Base-by-base conservation (phyloP, 2,888 invertebrate genomes). In the Standfussiana lucernea region DNA sequence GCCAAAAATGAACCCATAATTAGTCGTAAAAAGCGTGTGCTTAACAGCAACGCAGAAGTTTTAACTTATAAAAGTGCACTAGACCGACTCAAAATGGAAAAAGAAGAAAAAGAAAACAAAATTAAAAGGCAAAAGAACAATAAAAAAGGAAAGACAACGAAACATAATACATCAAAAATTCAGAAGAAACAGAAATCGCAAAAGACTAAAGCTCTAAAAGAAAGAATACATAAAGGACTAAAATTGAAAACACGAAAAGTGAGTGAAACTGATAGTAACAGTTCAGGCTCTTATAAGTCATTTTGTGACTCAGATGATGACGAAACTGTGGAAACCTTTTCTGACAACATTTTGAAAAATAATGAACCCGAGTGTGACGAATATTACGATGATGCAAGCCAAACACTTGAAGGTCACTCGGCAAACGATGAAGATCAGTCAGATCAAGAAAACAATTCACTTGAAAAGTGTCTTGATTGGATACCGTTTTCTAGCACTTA, bases 281-380 rank as follows among this genome's bases (percentile, higher is more conserved):
- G 56, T 28, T 56, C 56, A 56, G 28, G 56, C 2, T 56, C 28
- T 56, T 56, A 56, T 13, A 56, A 28, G 2, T 56, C 56, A 56
- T 28, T 56, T 56, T 3, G 13, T 56, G 53, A 53, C 7, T 53
- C 53, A n/a, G 56, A 56, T 13, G 56, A 56, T 56, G 7, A 56
- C 8, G 56, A 56, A n/a, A n/a, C n/a, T n/a, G n/a, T n/a, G n/a
- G n/a, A 56, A 56, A 56, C 28, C 56, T 56, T 56, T 56, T 56
- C 28, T 56, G 28, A 13, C 11, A 56, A 56, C 28, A 1, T 56
- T 13, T 56, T 56, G 56, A 7, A 8, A 56, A 13, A 56, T 13
- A 13, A 56, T 56, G 11, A 56, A 56, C 56, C n/a, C 13, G 56
- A 56, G 13, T 0, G 13, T 28, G 10, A 56, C n/a, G 56, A 42